These are phyloP conservation scores for Australoheros facetus DNA, from an alignment of 2,797 vertebrate genomes.

Conservation along the genomic window DNA sequence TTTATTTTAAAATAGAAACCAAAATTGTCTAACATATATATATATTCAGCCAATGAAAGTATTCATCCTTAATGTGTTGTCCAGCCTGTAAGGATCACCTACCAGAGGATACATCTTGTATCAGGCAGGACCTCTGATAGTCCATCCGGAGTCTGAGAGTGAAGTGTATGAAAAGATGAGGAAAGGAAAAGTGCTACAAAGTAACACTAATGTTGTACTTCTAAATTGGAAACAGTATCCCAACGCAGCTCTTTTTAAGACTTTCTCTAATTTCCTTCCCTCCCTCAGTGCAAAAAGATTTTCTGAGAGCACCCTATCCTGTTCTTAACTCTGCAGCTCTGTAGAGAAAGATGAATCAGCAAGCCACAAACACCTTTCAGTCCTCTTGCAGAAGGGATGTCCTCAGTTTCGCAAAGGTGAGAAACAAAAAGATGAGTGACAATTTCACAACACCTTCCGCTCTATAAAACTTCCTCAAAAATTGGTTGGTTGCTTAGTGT, in stretches of 20 bases:
- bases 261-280: constrained; percentile 50
- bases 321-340: background rate
- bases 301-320: background rate
- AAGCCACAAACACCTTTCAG: background rate
- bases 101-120: constrained; percentile 50
- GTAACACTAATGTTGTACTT: constrained; percentile 20
- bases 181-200: constrained; percentile 26
- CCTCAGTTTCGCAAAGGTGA: constrained; percentile 59
- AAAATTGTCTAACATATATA: background rate
- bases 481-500: background rate
- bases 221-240: constrained; percentile 36
- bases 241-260: constrained; percentile 42
- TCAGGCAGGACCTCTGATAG: constrained; percentile 52
- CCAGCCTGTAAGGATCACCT: constrained; percentile 57
- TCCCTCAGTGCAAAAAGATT: constrained; percentile 17
- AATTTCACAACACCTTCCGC: constrained; percentile 26
- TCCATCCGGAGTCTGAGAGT: constrained; percentile 60
- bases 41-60: constrained; percentile 3
- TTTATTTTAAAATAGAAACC: constrained; percentile 32
- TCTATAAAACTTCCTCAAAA: constrained; percentile 46
- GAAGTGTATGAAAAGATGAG: background rate
- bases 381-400: constrained; percentile 15
- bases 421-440: background rate
- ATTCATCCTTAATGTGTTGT: constrained; percentile 1
- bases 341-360: constrained; percentile 22